phyloP scores from a whole-genome alignment of 2,113 vertebrate species.

The Dasyornis broadbenti region DNA sequence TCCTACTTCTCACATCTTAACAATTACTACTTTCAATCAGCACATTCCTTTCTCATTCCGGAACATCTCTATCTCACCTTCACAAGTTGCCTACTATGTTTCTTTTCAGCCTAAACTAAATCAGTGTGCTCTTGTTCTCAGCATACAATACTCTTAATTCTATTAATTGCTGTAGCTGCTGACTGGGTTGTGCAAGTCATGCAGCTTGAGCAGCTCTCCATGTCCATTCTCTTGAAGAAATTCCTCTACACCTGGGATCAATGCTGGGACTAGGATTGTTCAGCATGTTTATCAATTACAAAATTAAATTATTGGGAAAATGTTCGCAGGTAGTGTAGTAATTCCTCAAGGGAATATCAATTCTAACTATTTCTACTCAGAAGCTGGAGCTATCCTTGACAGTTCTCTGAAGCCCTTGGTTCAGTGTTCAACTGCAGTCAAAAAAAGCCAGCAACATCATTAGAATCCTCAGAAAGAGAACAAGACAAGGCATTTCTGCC shows the following conservation, averaged over 20 bases:
- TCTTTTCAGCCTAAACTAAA: too few species aligned
- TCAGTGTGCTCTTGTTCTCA: too few species aligned
- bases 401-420: background rate
- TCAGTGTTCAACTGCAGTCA: background rate
- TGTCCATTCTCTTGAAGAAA: too few species aligned
- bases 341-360: background rate
- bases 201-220: too few species aligned
- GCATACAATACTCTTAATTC: too few species aligned
- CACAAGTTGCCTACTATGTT: too few species aligned
- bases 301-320: background rate
- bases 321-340: background rate
- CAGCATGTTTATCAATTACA: background rate
- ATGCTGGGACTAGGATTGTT: background rate
- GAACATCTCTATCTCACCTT: too few species aligned
- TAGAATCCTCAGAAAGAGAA: background rate
- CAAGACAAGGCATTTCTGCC: background rate
- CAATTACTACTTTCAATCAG: too few species aligned
- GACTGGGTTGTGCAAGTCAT: too few species aligned
- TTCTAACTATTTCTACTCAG: background rate
- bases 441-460: background rate
- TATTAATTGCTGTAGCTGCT: too few species aligned
- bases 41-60: too few species aligned
- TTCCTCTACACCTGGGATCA: background rate
- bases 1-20: too few species aligned
- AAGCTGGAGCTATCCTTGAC: background rate